Base-by-base conservation (phyloP, 2,797 vertebrate species). In the Arnoldichthys spilopterus region DNA sequence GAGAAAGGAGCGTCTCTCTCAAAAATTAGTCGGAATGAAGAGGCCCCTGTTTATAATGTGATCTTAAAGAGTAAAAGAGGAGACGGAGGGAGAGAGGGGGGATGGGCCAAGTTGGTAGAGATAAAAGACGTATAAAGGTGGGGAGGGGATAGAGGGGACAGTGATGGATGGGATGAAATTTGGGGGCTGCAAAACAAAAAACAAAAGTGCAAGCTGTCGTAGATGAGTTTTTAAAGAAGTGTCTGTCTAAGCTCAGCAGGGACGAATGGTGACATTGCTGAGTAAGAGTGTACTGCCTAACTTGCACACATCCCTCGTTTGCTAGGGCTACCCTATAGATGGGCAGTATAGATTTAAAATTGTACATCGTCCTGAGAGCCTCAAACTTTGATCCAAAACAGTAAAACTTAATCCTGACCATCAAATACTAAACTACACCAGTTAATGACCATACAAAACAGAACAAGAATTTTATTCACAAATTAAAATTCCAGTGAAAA, bases 1-100 rank as follows among this genome's bases (percentile, higher is more conserved):
- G 69, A 90, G 90, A 91, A 91, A 92, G 84, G 82, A 82, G 83
- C 89, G 90, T 90, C 87, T 88, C 88, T 88, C 87, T 71, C 86
- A 89, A 89, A 93, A 93, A 93, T 92, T 91, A 91, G 90, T 85
- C 84, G 85, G 87, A 87, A 92, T 93, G 90, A 94, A 92, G 91
- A 91, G 89, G 69, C 84, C 71, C 76, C 79, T 88, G 90, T 94
- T 87, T 92, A 94, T 92, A 92, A 95, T 92, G 92, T 90, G 86
- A 85, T 86, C 80, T 70, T 92, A 91, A 87, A 87, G 87, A 88
- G 85, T 88, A 78, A 74, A 49, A 40, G 74, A 61, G 69, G 76
- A 84, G 82, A 86, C 84, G 82, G 77, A 37, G 53, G n/a, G 63
- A 81, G 34, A 45, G 71, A 71, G 8, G 78, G 78, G 70, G 72